Conservation (phyloP, 2,113 vertebrate species). For the Tetraodon nigroviridis region DNA sequence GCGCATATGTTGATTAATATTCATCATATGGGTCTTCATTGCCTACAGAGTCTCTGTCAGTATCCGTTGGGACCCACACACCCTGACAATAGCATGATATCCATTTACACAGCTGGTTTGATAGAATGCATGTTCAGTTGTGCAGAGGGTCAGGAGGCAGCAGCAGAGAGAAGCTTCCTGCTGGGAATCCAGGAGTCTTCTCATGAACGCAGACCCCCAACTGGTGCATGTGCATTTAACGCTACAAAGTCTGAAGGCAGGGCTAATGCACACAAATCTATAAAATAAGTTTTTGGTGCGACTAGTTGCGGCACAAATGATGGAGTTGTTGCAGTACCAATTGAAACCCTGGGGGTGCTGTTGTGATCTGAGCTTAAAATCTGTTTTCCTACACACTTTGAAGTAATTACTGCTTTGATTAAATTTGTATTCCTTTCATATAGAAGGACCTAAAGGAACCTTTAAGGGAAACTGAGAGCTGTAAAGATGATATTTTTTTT, state of each 20-base stretch:
- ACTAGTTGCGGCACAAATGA: background rate
- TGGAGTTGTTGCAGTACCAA: no score
- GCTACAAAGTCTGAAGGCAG: slow-evolving; percentile 35
- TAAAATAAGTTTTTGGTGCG: background rate
- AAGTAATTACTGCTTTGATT: background rate
- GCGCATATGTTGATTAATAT: slow-evolving; percentile 56
- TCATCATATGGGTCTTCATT: slow-evolving; percentile 42
- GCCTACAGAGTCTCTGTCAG: slow-evolving; percentile 28
- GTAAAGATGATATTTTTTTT: no score
- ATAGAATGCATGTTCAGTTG: slow-evolving; percentile 19
- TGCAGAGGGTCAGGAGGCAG: slow-evolving; percentile 56
- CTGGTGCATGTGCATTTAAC: slow-evolving; percentile 58
- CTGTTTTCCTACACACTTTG: background rate
- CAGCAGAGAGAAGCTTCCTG: slow-evolving; percentile 38
- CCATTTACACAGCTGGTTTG: slow-evolving; percentile 41
- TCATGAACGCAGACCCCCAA: slow-evolving; percentile 44
- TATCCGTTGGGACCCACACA: slow-evolving; percentile 43
- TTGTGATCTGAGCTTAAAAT: background rate
- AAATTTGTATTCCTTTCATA: no score
- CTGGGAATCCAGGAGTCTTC: slow-evolving; percentile 40
- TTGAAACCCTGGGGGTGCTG: background rate
- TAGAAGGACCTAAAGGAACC: no score
- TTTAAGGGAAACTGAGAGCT: no score
- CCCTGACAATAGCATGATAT: slow-evolving; percentile 40
- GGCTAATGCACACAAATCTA: background rate